These are phyloP conservation scores for Calcarius lapponicus DNA, from an alignment of 2,797 vertebrate genomes.

Conservation along the genomic window DNA sequence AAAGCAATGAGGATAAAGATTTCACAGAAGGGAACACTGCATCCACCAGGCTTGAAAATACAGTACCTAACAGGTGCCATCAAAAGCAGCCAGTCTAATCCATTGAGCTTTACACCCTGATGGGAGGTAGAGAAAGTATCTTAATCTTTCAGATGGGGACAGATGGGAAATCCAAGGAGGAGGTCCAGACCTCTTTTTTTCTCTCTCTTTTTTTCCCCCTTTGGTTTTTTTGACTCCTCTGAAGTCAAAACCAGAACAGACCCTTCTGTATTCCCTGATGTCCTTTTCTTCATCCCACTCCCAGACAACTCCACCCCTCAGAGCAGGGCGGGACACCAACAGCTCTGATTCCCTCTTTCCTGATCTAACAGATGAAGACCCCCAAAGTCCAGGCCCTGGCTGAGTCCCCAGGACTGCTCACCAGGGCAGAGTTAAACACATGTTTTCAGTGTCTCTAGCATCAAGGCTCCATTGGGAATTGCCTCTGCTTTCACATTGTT, in stretches of 20 bases:
- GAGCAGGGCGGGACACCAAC: neutral
- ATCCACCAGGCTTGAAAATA: neutral
- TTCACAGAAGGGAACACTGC: neutral
- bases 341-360: neutral
- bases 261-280: neutral
- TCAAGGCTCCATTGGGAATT: neutral
- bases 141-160: neutral
- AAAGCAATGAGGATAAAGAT: neutral
- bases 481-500: neutral
- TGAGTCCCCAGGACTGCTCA: neutral
- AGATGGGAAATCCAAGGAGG: neutral
- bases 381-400: neutral
- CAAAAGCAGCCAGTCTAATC: neutral
- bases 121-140: constrained; percentile 3
- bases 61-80: neutral
- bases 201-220: no score
- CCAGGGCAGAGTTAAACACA: neutral
- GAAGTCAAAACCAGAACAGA: neutral
- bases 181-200: neutral
- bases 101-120: neutral
- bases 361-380: neutral
- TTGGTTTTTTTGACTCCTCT: neutral
- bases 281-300: neutral
- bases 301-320: neutral
- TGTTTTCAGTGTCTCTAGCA: neutral